Evolutionary conservation across 2,888 invertebrate species (phyloP).

Genomic region (Pandemis corylana): DNA sequence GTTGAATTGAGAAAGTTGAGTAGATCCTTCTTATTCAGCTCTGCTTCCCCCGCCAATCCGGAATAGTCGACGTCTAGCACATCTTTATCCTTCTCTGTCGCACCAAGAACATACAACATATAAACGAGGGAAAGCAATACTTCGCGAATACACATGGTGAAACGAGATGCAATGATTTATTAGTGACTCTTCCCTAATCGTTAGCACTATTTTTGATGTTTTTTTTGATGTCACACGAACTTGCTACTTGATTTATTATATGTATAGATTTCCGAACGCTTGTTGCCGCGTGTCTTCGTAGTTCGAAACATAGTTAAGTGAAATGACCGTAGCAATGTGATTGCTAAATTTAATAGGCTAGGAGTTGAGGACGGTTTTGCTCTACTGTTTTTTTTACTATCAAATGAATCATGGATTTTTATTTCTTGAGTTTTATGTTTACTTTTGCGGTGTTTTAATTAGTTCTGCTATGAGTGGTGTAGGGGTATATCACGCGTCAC

Average conservation of each 20-base stretch:
- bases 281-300: background rate
- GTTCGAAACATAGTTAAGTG: slow-evolving; percentile 2
- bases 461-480: too few species aligned
- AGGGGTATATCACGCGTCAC: too few species aligned
- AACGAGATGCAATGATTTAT: too few species aligned
- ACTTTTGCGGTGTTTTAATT: too few species aligned
- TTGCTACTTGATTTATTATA: too few species aligned
- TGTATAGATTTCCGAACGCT: too few species aligned
- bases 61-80: slow-evolving; percentile 68
- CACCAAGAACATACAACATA: background rate
- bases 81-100: background rate
- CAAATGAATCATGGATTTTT: too few species aligned
- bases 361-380: slow-evolving; percentile 3
- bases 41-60: slow-evolving; percentile 66
- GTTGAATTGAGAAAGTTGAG: slow-evolving; percentile 66
- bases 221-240: too few species aligned
- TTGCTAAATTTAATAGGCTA: background rate
- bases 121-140: background rate
- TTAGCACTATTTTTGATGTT: too few species aligned
- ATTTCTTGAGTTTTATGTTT: too few species aligned
- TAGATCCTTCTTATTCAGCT: slow-evolving; percentile 66
- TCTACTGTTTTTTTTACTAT: too few species aligned
- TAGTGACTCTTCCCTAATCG: background rate
- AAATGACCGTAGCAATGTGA: slow-evolving; percentile 21
- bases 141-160: slow-evolving; percentile 3